Percentiles rank a stretch among this genome's conserved stretches.
Evolutionary conservation across 2,888 invertebrate species (phyloP).

Genomic region (Crocallis elinguaria): DNA sequence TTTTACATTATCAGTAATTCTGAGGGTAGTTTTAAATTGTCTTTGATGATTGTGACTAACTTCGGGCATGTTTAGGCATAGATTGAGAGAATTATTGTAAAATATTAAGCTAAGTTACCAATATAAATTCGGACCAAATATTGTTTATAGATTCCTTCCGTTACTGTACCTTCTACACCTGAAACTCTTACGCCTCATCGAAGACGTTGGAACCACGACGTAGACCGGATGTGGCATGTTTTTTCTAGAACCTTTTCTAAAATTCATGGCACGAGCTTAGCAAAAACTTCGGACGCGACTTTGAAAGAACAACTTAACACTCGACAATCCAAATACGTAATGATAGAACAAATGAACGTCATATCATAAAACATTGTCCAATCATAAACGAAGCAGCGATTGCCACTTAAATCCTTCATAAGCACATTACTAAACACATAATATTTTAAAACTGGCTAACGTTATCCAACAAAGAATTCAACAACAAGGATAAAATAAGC

Average conservation of each 20-base stretch:
- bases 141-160: no score
- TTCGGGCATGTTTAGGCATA: no score
- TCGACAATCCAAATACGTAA: not conserved
- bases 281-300: not conserved
- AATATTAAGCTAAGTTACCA: no score
- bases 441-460: constrained; percentile 32
- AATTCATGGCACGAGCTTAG: constrained; percentile 37
- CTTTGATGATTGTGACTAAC: no score
- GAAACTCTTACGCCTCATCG: constrained; percentile 47
- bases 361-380: constrained; percentile 18
- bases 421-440: constrained; percentile 15
- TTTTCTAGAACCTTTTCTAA: constrained; percentile 37
- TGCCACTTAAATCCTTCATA: no score
- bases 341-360: constrained; percentile 20
- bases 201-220: constrained; percentile 41
- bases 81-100: no score
- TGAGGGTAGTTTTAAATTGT: no score
- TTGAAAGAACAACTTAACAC: not conserved
- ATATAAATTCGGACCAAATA: no score
- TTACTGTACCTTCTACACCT: constrained; percentile 47
- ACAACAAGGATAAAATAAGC: constrained; percentile 18
- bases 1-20: no score
- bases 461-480: constrained; percentile 8
- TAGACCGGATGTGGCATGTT: constrained; percentile 34
- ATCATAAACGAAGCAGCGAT: constrained; percentile 14